Percentiles rank a stretch among this genome's conserved stretches.
Conservation (phyloP, 2,113 vertebrate species). For the Alligator sinensis region DNA sequence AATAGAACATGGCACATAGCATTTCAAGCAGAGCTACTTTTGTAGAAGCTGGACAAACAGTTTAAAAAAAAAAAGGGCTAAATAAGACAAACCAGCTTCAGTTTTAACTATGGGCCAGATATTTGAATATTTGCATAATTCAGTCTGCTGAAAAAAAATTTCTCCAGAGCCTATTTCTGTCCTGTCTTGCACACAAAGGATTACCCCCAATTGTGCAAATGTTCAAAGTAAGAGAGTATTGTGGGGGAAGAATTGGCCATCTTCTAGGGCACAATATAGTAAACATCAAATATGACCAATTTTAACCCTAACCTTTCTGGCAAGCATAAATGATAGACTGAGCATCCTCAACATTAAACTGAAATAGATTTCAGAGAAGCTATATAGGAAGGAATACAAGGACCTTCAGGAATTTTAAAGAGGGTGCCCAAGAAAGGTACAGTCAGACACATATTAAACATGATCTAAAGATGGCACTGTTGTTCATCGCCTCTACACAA, state of each 20-base stretch:
- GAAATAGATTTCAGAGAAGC: background rate
- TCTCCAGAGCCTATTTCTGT: background rate
- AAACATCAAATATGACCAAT: background rate
- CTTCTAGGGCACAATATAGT: background rate
- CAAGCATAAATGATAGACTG: background rate
- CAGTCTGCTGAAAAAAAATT: background rate
- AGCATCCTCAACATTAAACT: background rate
- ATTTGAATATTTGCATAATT: background rate
- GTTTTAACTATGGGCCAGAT: background rate
- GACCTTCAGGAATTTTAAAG: background rate
- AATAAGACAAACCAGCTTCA: background rate
- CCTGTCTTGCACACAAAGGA: background rate
- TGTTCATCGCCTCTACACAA: background rate
- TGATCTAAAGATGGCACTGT: background rate
- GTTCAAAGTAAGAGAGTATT: too few species aligned
- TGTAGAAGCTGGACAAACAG: background rate
- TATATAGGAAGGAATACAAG: background rate
- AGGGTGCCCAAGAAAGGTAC: background rate
- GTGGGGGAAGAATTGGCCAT: too few species aligned
- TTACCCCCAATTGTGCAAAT: background rate
- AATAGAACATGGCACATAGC: background rate
- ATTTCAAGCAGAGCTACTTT: background rate
- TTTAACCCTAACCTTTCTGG: background rate
- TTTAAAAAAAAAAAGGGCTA: background rate
- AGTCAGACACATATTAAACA: background rate